phyloP scores from a whole-genome alignment of 2,888 invertebrate species.

The Cheilosia grossa region DNA sequence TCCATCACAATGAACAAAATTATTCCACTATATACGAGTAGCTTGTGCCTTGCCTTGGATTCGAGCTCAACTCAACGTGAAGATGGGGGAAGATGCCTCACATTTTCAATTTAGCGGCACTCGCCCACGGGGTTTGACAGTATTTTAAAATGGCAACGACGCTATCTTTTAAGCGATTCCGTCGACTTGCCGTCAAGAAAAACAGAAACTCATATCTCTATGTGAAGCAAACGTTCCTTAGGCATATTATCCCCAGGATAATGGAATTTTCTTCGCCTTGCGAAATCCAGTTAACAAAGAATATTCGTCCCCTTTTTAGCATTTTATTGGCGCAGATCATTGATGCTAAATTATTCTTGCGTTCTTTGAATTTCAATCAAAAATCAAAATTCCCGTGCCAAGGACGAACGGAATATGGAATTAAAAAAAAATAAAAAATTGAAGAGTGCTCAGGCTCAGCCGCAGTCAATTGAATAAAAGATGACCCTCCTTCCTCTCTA shows the following conservation, averaged over 20 bases:
- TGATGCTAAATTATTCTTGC: neutral
- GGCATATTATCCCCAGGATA: constrained; percentile 52
- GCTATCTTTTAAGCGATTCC: constrained; percentile 1
- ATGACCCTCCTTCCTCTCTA: constrained; percentile 17
- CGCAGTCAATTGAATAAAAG: constrained; percentile 59
- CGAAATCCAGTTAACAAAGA: constrained; percentile 5
- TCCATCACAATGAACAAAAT: constrained; percentile 40
- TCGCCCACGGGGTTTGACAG: neutral
- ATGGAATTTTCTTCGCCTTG: constrained; percentile 31
- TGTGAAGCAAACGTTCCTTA: constrained; percentile 52
- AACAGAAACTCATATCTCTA: constrained; percentile 26
- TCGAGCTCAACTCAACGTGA: neutral
- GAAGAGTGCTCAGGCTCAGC: constrained; percentile 20
- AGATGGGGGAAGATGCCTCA: neutral
- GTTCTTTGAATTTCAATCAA: constrained; percentile 40
- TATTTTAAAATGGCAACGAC: constrained; percentile 4
- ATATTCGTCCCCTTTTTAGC: neutral
- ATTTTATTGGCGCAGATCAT: constrained; percentile 11
- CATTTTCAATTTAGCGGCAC: constrained; percentile 5
- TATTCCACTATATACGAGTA: constrained; percentile 16
- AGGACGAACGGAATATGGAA: constrained; percentile 40
- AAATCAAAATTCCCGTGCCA: constrained; percentile 47
- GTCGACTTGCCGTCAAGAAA: neutral
- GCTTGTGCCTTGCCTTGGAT: constrained; percentile 7
- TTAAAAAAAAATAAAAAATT: constrained; percentile 39